phyloP scores from a whole-genome alignment of 2,113 vertebrate genomes.

The Poeciliopsis retropinna region DNA sequence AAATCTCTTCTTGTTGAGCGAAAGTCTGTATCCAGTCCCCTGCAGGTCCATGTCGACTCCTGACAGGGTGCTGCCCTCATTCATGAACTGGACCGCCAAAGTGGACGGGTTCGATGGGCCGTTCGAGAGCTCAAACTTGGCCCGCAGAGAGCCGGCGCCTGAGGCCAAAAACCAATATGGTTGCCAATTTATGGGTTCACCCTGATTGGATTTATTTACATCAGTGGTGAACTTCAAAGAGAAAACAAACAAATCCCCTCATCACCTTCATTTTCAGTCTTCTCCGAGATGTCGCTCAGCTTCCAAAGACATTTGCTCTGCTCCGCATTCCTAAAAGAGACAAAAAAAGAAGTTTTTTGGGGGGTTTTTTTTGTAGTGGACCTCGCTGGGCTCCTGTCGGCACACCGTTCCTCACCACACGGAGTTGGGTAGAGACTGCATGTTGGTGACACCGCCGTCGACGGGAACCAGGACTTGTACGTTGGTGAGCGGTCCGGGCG shows the following conservation, averaged over 20 bases:
- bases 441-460: conserved; percentile 90
- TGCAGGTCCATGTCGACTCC: conserved; percentile 91
- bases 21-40: conserved; percentile 92
- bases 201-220: too few relatives aligned
- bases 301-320: conserved; percentile 97
- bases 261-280: conserved; percentile 95
- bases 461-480: conserved; percentile 93
- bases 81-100: conserved; percentile 94
- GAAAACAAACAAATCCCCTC: background rate
- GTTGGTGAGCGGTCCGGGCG: conserved; percentile 84
- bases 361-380: background rate
- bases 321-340: conserved; percentile 87
- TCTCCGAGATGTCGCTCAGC: conserved; percentile 92
- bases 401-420: conserved; percentile 83
- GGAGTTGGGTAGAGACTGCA: conserved; percentile 93
- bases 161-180: conserved; percentile 22
- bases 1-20: conserved; percentile 95
- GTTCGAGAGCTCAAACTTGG: conserved; percentile 94
- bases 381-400: background rate
- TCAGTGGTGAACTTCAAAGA: background rate
- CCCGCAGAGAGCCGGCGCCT: conserved; percentile 94
- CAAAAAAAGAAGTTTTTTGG: background rate
- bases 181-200: background rate
- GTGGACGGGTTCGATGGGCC: conserved; percentile 93
- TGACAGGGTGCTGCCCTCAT: conserved; percentile 92